These are phyloP conservation scores for Aproaerema taeniolella DNA, from an alignment of 2,888 invertebrate species.

Conservation along the genomic window DNA sequence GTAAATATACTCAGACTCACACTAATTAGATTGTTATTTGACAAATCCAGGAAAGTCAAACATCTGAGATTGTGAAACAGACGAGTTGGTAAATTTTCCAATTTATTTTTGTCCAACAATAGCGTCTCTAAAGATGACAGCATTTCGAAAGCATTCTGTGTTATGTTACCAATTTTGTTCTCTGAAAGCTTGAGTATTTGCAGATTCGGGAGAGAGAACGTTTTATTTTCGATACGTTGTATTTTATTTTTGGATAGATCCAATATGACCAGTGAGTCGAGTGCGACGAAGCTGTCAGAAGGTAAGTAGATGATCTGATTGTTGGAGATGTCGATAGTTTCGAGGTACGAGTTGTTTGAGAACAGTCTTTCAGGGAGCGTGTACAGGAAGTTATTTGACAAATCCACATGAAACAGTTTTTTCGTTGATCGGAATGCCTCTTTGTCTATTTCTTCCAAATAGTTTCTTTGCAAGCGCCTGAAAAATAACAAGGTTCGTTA, in stretches of 20 bases:
- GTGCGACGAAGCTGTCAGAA: constrained; percentile 74
- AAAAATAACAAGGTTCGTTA: constrained; percentile 36
- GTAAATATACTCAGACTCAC: constrained; percentile 42
- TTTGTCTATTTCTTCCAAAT: constrained; percentile 78
- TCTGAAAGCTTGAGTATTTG: constrained; percentile 82
- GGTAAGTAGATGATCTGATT: constrained; percentile 80
- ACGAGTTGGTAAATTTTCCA: constrained; percentile 61
- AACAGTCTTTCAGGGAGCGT: constrained; percentile 78
- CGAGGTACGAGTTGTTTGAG: constrained; percentile 74
- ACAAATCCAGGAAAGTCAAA: constrained; percentile 72
- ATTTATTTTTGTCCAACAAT: constrained; percentile 73
- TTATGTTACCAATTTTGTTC: constrained; percentile 80
- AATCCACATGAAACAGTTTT: constrained; percentile 81
- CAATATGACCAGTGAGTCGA: constrained; percentile 79
- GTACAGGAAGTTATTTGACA: constrained; percentile 81
- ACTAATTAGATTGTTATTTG: constrained; percentile 70
- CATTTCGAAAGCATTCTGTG: constrained; percentile 73
- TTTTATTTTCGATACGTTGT: constrained; percentile 73
- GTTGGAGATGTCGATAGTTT: constrained; percentile 81
- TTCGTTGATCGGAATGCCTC: constrained; percentile 76
- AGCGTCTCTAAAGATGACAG: constrained; percentile 72
- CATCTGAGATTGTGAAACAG: constrained; percentile 68
- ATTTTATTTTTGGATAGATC: constrained; percentile 84
- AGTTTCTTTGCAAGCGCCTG: constrained; percentile 82
- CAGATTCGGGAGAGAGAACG: constrained; percentile 77